Conservation (phyloP, 2,888 invertebrate genomes). For the Lamproptera curius region DNA sequence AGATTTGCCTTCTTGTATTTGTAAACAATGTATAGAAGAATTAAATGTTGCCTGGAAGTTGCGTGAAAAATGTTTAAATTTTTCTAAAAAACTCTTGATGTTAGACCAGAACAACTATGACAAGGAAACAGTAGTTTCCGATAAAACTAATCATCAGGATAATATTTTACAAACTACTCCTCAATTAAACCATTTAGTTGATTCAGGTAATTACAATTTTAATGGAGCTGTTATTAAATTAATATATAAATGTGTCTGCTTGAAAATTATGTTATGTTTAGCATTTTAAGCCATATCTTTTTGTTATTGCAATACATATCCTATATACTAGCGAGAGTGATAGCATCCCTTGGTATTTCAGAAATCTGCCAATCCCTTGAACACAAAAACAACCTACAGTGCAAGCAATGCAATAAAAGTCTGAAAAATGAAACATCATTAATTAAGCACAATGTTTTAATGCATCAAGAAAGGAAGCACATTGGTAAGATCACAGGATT, state of each 20-base stretch:
- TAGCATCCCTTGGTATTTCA: background rate
- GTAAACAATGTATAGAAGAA: conserved; percentile 46
- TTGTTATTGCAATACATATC: background rate
- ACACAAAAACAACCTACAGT: conserved; percentile 26
- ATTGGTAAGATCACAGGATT: conserved; percentile 57
- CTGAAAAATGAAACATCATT: conserved; percentile 52
- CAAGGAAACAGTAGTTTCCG: background rate
- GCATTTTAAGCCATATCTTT: background rate
- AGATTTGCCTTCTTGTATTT: conserved; percentile 47
- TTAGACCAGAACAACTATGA: conserved; percentile 26
- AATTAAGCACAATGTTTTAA: conserved; percentile 49
- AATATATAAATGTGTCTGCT: background rate
- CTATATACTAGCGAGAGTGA: background rate
- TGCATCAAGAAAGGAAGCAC: conserved; percentile 60
- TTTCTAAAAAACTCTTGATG: conserved; percentile 43
- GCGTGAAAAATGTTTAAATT: conserved; percentile 49
- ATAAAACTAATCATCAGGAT: background rate
- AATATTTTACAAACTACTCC: background rate
- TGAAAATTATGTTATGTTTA: no score
- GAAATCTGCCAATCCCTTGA: background rate
- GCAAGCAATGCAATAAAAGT: conserved; percentile 49
- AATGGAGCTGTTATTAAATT: no score
- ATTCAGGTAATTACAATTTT: conserved; percentile 5
- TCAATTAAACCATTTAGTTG: background rate
- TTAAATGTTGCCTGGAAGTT: conserved; percentile 48